These are phyloP conservation scores for Chinchilla lanigera DNA, from an alignment of 2,113 vertebrate genomes.

Conservation along the genomic window DNA sequence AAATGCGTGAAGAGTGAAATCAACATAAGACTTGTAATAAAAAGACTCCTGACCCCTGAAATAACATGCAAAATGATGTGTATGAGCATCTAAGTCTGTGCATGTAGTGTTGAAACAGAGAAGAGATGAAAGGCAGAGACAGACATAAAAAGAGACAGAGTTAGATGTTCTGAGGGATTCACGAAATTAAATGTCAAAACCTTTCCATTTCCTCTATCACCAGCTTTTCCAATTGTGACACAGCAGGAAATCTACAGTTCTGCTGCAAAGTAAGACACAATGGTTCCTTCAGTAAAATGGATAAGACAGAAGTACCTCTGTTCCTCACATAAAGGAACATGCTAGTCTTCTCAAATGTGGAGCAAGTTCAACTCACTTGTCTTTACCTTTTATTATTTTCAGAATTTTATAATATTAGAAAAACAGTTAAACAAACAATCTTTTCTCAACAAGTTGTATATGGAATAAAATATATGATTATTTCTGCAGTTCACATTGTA, in stretches of 20 bases:
- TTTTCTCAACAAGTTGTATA: not conserved
- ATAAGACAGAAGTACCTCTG: not conserved
- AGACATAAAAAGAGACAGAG: not conserved
- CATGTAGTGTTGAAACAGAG: not conserved
- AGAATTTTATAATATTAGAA: not conserved
- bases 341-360: not conserved
- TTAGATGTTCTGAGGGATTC: not conserved
- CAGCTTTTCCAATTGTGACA: not conserved
- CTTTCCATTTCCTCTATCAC: not conserved
- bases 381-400: not conserved
- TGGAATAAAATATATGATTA: not conserved
- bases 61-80: not conserved
- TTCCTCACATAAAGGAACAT: no score
- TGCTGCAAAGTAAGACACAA: not conserved
- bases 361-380: not conserved
- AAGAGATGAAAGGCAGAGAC: not conserved
- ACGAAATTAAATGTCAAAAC: not conserved
- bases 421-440: not conserved
- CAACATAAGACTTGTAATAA: not conserved
- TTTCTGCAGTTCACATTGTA: fast-evolving
- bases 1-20: not conserved
- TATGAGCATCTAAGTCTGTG: not conserved
- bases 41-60: not conserved
- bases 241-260: not conserved
- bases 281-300: not conserved